Conservation (phyloP, 30 jellyfish, hydroid and myxozoan genomes). For the Turritopsis dohrnii region DNA sequence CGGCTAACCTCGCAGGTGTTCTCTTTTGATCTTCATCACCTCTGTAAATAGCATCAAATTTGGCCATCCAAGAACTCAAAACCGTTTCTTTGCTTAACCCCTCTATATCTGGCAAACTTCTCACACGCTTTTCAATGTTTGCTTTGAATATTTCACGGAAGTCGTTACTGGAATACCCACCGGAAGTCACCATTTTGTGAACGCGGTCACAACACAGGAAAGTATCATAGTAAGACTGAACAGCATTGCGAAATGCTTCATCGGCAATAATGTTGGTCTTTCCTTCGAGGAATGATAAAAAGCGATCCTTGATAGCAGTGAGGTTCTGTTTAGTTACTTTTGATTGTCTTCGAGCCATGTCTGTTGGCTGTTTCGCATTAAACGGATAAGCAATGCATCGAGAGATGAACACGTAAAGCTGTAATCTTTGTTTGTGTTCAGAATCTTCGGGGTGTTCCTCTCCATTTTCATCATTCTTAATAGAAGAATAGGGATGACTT, state of each 20-base stretch:
- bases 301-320: conserved; percentile 82
- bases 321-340: conserved; percentile 85
- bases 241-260: conserved; percentile 87
- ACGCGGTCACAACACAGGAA: conserved; percentile 91
- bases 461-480: background rate
- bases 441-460: conserved; percentile 73
- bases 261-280: conserved; percentile 85
- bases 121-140: conserved; percentile 73
- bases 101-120: conserved; percentile 89
- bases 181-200: conserved; percentile 92
- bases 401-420: conserved; percentile 72
- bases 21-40: conserved; percentile 97
- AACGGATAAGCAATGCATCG: conserved; percentile 95
- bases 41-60: conserved; percentile 94
- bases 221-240: conserved; percentile 73
- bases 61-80: conserved; percentile 99
- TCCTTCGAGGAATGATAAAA: conserved; percentile 77
- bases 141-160: conserved; percentile 94
- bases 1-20: conserved; percentile 94
- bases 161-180: conserved; percentile 95
- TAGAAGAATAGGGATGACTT: background rate
- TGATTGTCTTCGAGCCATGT: conserved; percentile 79
- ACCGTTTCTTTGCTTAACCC: conserved; percentile 98
- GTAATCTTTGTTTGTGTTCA: conserved; percentile 70
- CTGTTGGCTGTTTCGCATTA: conserved; percentile 95